phyloP scores from a whole-genome alignment of 2,797 vertebrate genomes.

The Crocidura indochinensis region DNA sequence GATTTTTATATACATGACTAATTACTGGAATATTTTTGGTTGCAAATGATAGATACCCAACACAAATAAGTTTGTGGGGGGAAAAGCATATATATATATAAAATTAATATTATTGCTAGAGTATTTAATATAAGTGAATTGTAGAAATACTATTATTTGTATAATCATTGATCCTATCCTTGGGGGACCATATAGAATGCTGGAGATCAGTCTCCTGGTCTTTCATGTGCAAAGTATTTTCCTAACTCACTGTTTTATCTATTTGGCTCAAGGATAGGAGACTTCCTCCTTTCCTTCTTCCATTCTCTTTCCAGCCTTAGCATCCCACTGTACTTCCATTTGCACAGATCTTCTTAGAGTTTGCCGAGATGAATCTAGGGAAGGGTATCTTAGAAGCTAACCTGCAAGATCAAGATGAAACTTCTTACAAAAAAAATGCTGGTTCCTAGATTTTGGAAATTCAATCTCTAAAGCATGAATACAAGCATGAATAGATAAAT shows the following conservation, averaged over 20 bases:
- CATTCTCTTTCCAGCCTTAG: too few species aligned
- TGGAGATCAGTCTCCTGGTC: too few species aligned
- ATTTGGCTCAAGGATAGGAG: too few species aligned
- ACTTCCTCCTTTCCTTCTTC: too few species aligned
- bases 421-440: background rate
- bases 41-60: conserved; percentile 7
- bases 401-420: background rate
- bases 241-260: too few species aligned
- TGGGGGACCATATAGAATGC: too few species aligned
- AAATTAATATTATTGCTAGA: background rate
- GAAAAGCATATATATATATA: background rate
- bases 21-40: background rate
- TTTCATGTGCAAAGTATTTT: too few species aligned
- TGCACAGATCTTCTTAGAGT: too few species aligned
- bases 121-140: background rate
- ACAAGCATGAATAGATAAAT: background rate
- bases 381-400: background rate
- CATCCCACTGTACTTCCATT: too few species aligned
- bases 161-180: too few species aligned
- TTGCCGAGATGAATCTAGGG: too few species aligned
- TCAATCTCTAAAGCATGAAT: background rate
- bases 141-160: background rate
- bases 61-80: background rate
- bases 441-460: background rate
- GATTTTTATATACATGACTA: background rate